Evolutionary conservation across 2,113 vertebrate genomes (phyloP).

Genomic region (human): GRCh38 chr5:64335001-64335500

Average conservation of each 20-base stretch:
- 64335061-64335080: neutral
- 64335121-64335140: neutral
- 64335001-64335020: neutral
- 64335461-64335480: neutral
- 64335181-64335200: neutral
- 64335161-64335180: neutral
- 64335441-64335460: neutral
- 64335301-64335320: neutral
- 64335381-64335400: neutral
- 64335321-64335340: neutral
- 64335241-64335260: neutral
- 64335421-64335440: neutral
- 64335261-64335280: neutral
- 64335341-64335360: neutral
- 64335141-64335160: neutral
- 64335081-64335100: neutral
- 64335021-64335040: neutral
- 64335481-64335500: neutral
- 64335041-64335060: neutral
- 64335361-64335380: conserved; percentile 5
- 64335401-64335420: conserved; percentile 19
- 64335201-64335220: conserved; percentile 5
- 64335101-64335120: neutral
- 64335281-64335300: neutral
- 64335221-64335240: neutral